A percentile compares a stretch with the other conserved stretches of the same genome.
phyloP scores from a whole-genome alignment of 2,113 vertebrate species.

The Barbus barbus region DNA sequence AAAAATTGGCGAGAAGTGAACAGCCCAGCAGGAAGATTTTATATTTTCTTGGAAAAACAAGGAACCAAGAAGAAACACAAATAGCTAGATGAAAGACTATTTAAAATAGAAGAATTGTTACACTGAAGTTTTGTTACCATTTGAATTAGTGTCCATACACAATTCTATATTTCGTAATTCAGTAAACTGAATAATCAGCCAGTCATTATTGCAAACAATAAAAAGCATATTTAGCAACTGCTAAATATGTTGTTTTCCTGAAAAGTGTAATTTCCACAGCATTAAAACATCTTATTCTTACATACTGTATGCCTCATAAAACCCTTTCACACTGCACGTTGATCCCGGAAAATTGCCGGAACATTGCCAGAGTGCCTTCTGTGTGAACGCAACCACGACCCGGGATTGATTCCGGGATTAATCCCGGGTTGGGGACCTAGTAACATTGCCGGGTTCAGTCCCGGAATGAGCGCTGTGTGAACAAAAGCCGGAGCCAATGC shows the following conservation, averaged over 20 bases:
- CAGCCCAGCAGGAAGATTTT: neutral
- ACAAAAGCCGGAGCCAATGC: no score
- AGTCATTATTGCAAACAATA: neutral
- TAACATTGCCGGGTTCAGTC: no score
- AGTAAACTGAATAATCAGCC: neutral
- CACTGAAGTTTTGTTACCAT: neutral
- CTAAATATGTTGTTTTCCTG: neutral
- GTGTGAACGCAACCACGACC: no score
- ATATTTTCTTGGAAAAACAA: neutral
- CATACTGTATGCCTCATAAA: constrained; percentile 23
- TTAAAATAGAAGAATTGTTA: neutral
- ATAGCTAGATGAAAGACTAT: neutral
- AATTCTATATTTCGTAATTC: no score
- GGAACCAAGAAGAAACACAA: neutral
- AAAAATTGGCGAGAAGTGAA: neutral
- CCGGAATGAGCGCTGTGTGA: no score
- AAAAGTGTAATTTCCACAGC: neutral
- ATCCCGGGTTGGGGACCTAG: no score
- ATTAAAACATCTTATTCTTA: constrained; percentile 31
- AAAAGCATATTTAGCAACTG: neutral
- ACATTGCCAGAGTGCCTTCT: no score
- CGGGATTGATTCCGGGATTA: no score
- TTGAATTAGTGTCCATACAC: neutral
- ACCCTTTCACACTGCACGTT: no score
- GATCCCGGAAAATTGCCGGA: no score